Percentiles rank a stretch among this genome's conserved stretches.
Conservation (phyloP, 2,888 invertebrate species). For the Sthenelais limicola region DNA sequence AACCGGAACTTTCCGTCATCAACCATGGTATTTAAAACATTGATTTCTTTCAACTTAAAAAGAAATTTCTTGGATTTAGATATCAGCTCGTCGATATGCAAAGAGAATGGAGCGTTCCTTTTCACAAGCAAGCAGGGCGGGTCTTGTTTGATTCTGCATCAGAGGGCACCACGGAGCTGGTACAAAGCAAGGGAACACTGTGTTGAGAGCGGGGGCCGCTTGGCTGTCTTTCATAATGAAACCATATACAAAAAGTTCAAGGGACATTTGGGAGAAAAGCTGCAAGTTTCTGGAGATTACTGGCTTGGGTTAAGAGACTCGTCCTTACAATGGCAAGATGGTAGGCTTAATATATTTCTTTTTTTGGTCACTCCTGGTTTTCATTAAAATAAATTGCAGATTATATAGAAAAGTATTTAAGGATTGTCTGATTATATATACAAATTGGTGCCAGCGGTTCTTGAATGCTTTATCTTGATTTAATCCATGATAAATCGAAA, state of each 20-base stretch:
- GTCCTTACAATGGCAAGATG: slow-evolving; percentile 16
- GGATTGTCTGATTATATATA: too few species aligned
- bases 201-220: not conserved
- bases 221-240: slow-evolving; percentile 13
- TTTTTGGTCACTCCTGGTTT: not conserved
- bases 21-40: not conserved
- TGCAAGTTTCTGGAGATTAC: slow-evolving; percentile 39
- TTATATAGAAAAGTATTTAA: too few species aligned
- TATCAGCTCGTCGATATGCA: not conserved
- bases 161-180: slow-evolving; percentile 20
- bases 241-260: not conserved
- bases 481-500: too few species aligned
- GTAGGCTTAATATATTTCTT: not conserved
- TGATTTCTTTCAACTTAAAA: too few species aligned
- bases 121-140: slow-evolving; percentile 8
- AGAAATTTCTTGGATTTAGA: too few species aligned
- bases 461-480: too few species aligned
- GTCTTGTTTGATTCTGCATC: slow-evolving; percentile 8
- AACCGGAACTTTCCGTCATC: not conserved
- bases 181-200: slow-evolving; percentile 34
- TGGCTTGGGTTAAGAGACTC: slow-evolving; percentile 35
- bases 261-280: slow-evolving; percentile 4
- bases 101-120: slow-evolving; percentile 4
- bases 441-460: too few species aligned
- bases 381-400: too few species aligned